Conservation (phyloP, 2,113 vertebrate species). For the Manacus vitellinus region DNA sequence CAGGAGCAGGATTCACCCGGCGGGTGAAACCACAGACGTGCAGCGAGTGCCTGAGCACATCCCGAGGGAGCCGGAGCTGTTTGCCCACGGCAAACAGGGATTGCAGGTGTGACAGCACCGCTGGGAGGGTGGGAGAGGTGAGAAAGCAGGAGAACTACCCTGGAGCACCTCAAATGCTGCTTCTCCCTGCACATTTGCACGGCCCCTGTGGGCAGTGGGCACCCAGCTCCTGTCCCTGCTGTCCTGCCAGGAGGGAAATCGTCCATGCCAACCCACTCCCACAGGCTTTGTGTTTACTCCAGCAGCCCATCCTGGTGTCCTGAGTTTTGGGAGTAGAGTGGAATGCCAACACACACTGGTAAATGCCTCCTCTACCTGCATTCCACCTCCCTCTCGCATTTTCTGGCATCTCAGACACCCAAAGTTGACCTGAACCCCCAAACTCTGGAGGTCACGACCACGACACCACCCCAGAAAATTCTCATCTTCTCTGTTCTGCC, state of each 20-base stretch:
- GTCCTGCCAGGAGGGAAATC: background rate
- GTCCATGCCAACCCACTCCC: background rate
- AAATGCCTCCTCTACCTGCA: background rate
- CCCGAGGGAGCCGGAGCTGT: background rate
- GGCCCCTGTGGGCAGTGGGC: background rate
- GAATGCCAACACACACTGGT: background rate
- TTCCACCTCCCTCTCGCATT: background rate
- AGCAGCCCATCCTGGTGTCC: background rate
- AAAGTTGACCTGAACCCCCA: background rate
- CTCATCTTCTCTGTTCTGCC: background rate
- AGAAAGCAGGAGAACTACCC: background rate
- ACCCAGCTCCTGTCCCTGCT: background rate
- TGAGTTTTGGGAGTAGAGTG: background rate
- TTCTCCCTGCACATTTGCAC: background rate
- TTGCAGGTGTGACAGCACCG: background rate
- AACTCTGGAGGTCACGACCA: background rate
- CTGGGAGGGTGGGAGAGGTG: background rate
- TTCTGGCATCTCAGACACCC: background rate
- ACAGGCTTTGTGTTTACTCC: background rate
- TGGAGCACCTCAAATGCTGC: background rate
- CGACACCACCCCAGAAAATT: background rate
- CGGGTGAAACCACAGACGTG: background rate
- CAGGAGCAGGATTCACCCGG: background rate
- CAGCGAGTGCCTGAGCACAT: background rate
- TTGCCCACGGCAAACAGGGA: background rate